These are phyloP conservation scores for Pseudomugil gertrudae DNA, from an alignment of 2,797 vertebrate species.

Conservation along the genomic window DNA sequence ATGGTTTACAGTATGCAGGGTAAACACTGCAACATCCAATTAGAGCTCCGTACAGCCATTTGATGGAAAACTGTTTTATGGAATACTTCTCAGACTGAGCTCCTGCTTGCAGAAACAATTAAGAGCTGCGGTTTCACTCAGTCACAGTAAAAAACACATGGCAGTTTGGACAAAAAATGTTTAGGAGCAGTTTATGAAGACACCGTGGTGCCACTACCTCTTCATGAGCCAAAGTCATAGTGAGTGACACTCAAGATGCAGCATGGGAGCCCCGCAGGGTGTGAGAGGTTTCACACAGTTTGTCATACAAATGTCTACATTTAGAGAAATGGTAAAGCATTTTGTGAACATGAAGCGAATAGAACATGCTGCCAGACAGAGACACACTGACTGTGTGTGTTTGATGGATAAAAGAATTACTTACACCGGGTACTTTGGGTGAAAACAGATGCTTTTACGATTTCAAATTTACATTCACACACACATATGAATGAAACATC, in stretches of 20 bases:
- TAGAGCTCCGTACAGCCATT: background rate
- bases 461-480: background rate
- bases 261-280: too few relatives aligned
- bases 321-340: background rate
- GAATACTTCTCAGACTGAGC: constrained; percentile 14
- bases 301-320: background rate
- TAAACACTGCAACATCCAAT: constrained; percentile 33
- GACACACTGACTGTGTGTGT: background rate
- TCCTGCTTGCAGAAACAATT: constrained; percentile 37
- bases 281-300: background rate
- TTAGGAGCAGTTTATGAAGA: constrained; percentile 35
- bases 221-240: constrained; percentile 10
- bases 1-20: background rate
- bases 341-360: background rate
- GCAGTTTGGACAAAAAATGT: constrained; percentile 36
- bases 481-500: background rate
- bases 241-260: constrained; percentile 29
- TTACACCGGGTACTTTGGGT: too few relatives aligned
- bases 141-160: constrained; percentile 49
- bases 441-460: background rate
- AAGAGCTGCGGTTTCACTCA: constrained; percentile 29
- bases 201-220: constrained; percentile 40
- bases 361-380: background rate
- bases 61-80: constrained; percentile 22
- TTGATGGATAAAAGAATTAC: background rate